A percentile compares a stretch with the other conserved stretches of the same genome.
Evolutionary conservation across 2,797 vertebrate species (phyloP).

Genomic region (Chelon labrosus): DNA sequence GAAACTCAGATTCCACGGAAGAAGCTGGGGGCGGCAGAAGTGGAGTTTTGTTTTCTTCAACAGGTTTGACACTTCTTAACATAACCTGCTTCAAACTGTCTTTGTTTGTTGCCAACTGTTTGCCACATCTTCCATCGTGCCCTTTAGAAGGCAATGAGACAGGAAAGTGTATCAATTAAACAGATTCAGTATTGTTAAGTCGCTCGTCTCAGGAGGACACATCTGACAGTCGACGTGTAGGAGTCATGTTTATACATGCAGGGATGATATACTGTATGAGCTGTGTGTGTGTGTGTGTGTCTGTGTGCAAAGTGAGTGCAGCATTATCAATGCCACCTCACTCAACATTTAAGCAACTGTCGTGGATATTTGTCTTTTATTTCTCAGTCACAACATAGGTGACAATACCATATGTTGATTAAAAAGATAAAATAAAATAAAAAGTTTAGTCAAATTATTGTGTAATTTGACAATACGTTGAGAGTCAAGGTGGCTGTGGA

Average conservation of each 20-base stretch:
- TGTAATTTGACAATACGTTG: neutral
- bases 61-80: constrained; percentile 58
- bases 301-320: neutral
- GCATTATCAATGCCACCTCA: constrained; percentile 16
- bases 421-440: neutral
- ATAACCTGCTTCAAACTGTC: constrained; percentile 59
- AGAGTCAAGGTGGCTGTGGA: neutral
- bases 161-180: constrained; percentile 50
- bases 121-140: constrained; percentile 37
- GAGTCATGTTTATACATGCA: constrained; percentile 62
- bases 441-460: constrained; percentile 2
- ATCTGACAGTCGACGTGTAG: constrained; percentile 53
- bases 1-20: constrained; percentile 53
- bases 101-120: constrained; percentile 61
- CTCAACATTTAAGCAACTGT: constrained; percentile 11
- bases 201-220: constrained; percentile 24
- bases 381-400: constrained; percentile 18
- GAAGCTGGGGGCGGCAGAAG: constrained; percentile 35
- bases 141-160: constrained; percentile 42
- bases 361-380: constrained; percentile 15
- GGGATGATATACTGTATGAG: constrained; percentile 30
- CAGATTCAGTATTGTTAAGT: constrained; percentile 46
- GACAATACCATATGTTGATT: constrained; percentile 32
- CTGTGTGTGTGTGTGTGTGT: constrained; percentile 12
- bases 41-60: constrained; percentile 57